Conservation (phyloP, 2,113 vertebrate species). For the Gopherus flavomarginatus region DNA sequence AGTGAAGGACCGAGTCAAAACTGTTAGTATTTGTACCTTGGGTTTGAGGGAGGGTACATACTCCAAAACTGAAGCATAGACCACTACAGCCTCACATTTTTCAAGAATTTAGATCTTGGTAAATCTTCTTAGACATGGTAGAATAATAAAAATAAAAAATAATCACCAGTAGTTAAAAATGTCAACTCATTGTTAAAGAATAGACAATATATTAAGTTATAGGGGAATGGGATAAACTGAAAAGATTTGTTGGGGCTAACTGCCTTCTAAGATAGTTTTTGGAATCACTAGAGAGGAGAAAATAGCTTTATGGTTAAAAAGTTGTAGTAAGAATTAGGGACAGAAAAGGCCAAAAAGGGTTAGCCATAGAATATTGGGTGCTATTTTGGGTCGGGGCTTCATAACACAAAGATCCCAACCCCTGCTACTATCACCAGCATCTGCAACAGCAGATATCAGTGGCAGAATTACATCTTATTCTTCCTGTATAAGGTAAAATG, state of each 20-base stretch:
- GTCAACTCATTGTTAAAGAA: not conserved
- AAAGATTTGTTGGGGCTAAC: not conserved
- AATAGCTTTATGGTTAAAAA: not conserved
- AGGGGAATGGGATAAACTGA: not conserved
- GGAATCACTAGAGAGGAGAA: not conserved
- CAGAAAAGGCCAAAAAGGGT: fast-evolving
- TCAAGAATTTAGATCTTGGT: too few relatives aligned
- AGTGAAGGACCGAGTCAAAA: not conserved
- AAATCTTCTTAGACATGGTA: not conserved
- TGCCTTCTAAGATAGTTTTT: not conserved
- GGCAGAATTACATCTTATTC: not conserved
- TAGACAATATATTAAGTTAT: not conserved
- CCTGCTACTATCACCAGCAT: not conserved
- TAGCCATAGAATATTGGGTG: not conserved
- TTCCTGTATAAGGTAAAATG: not conserved
- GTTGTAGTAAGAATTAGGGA: not conserved
- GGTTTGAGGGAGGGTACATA: not conserved
- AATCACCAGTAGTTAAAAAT: not conserved
- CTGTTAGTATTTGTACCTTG: not conserved
- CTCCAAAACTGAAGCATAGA: not conserved
- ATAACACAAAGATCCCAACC: not conserved
- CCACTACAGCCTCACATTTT: not conserved
- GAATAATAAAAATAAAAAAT: not conserved
- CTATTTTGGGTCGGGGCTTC: not conserved
- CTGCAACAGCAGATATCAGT: not conserved